Base-by-base conservation (phyloP, 2,113 vertebrate species). In the Myxocyprinus asiaticus region DNA sequence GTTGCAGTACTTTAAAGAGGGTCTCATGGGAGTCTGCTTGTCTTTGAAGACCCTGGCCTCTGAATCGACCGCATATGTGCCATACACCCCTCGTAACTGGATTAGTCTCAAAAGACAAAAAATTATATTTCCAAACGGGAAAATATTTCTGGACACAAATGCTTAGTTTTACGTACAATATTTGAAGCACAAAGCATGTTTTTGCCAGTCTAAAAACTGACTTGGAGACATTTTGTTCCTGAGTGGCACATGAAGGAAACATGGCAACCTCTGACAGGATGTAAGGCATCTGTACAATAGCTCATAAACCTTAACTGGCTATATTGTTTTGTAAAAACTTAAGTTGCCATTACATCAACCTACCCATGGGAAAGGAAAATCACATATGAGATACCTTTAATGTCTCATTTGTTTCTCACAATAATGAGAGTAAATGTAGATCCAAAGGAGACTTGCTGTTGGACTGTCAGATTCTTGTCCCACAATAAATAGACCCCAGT, bases 1-100 rank as follows among this genome's bases (percentile, higher is more conserved):
- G 47, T 5, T 9, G 71, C 14, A 10, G 8, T 80, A 33, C 76
- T 71, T 77, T 66, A n/a, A 3, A 71, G 15, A 53, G 69, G 10
- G 42, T 64, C 61, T 58, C n/a, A 9, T 9, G n/a, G 53, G 66
- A 70, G 53, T 50, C 2, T 55, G 44, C 53, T 48, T 61, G 8
- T 7, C 73, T 80, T 70, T 66, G 56, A 15, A 33, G 22, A 33
- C 22, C 22, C 22, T 33, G 22, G 22, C 22, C 22, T 33, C 22
- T 33, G 22, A 33, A 33, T 33, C 22, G 22, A 33, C 22, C 3
- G 22, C 14, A 10, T 22, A 42, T 62, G 45, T 33, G 8, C 14
- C 47, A 62, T 61, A 76, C 17, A 44, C 47, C 9, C 53, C 33
- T 53, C 56, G 68, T 10, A 4, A 1, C 9, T 17, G 8, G 58